phyloP scores from a whole-genome alignment of 2,797 vertebrate genomes.

The Mastacembelus armatus region DNA sequence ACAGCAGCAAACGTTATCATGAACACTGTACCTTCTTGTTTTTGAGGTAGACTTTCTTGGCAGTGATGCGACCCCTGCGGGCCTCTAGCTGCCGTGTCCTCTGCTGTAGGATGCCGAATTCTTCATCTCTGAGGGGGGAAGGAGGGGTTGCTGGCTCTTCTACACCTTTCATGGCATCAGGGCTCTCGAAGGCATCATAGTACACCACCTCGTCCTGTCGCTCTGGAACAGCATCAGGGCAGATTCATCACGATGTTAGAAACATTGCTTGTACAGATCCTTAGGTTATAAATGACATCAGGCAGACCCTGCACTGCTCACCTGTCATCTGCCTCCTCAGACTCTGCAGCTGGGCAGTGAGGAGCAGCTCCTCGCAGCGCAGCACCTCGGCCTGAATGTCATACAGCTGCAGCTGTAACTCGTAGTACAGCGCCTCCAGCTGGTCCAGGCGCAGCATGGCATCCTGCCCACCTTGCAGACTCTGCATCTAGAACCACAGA shows the following conservation, averaged over 20 bases:
- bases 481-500: constrained; percentile 89
- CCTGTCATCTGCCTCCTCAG: constrained; percentile 94
- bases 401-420: constrained; percentile 95
- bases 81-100: constrained; percentile 95
- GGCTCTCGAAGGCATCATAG: constrained; percentile 96
- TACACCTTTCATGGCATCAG: constrained; percentile 93
- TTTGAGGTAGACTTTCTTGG: constrained; percentile 99
- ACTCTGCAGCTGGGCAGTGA: constrained; percentile 95
- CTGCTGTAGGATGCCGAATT: constrained; percentile 90
- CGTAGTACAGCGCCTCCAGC: constrained; percentile 95
- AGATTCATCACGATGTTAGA: background rate
- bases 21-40: constrained; percentile 91
- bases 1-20: background rate
- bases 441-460: constrained; percentile 92
- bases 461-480: constrained; percentile 91
- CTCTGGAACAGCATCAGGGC: constrained; percentile 79
- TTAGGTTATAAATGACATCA: background rate
- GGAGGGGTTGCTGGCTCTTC: constrained; percentile 82
- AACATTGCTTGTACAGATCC: background rate
- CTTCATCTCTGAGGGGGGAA: constrained; percentile 86
- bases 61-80: constrained; percentile 93
- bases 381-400: constrained; percentile 96
- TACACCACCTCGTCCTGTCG: constrained; percentile 97
- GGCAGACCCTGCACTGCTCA: constrained; percentile 57
- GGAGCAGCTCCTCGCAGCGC: constrained; percentile 94